These are phyloP conservation scores for Talpa occidentalis DNA, from an alignment of 2,113 vertebrate species.

Conservation along the genomic window DNA sequence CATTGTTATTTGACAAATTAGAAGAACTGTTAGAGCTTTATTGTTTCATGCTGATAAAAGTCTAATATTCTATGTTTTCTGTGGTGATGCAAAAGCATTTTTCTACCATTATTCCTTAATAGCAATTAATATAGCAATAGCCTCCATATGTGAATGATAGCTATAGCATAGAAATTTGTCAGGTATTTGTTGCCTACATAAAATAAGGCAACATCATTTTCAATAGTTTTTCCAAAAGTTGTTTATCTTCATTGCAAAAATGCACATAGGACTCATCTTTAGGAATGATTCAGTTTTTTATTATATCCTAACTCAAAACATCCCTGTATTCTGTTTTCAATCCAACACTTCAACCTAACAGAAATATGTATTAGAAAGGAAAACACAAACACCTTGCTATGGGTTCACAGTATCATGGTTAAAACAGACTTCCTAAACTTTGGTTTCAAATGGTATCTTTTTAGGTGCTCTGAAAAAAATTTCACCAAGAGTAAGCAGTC, in stretches of 20 bases:
- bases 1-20: neutral
- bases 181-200: neutral
- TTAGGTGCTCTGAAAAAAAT: neutral
- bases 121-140: neutral
- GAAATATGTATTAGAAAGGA: neutral
- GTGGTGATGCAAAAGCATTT: neutral
- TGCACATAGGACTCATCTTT: neutral
- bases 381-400: neutral
- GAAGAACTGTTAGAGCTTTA: neutral
- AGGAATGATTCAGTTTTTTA: neutral
- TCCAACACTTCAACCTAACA: neutral
- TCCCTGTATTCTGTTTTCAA: neutral
- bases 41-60: neutral
- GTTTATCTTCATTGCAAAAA: neutral
- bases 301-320: neutral
- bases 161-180: fast-evolving
- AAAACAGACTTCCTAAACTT: neutral
- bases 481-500: neutral
- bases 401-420: neutral
- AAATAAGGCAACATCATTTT: neutral
- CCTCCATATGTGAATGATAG: neutral
- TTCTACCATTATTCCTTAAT: neutral
- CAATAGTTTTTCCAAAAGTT: neutral
- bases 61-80: neutral
- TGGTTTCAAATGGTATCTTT: neutral